A percentile compares a stretch with the other conserved stretches of the same genome.
These are phyloP conservation scores for Hepsetus odoe DNA, from an alignment of 2,113 vertebrate species.

Conservation along the genomic window DNA sequence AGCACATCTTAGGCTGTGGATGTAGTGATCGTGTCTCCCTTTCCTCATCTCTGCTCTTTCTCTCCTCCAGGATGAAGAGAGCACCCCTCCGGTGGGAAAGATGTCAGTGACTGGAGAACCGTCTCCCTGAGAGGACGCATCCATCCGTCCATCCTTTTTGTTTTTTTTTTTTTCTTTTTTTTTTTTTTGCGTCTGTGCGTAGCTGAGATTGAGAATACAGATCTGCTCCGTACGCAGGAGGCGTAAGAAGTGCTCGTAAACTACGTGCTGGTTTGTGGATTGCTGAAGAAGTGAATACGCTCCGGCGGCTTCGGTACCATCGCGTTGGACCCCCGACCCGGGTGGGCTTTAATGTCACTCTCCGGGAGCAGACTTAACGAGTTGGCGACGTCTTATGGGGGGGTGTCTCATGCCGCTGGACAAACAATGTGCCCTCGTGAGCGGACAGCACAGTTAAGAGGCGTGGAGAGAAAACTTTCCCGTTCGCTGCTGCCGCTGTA, in stretches of 20 bases:
- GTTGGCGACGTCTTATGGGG: constrained; percentile 68
- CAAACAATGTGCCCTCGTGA: constrained; percentile 62
- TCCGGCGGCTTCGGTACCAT: constrained; percentile 65
- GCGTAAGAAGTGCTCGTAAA: constrained; percentile 71
- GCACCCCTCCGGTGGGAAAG: background rate
- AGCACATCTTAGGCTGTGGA: background rate
- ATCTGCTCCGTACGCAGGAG: constrained; percentile 62
- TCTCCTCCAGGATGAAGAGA: constrained; percentile 23
- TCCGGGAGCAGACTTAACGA: constrained; percentile 65
- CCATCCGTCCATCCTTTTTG: constrained; percentile 4
- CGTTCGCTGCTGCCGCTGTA: constrained; percentile 65
- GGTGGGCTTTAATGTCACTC: constrained; percentile 68
- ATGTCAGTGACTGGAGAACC: constrained; percentile 13
- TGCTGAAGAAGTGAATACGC: constrained; percentile 68
- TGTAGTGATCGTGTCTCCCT: too few relatives aligned
- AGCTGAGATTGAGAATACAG: constrained; percentile 56
- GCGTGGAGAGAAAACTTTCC: constrained; percentile 72
- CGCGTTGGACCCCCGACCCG: constrained; percentile 65
- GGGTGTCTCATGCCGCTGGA: constrained; percentile 60
- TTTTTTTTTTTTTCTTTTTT: constrained; percentile 20
- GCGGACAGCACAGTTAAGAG: constrained; percentile 71
- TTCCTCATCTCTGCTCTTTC: constrained; percentile 8
- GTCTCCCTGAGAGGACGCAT: constrained; percentile 9
- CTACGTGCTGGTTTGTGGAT: constrained; percentile 70
- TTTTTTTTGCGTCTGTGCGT: constrained; percentile 38